Conservation (phyloP, 1,140 invertebrate genomes). For the Vanessa atalanta region DNA sequence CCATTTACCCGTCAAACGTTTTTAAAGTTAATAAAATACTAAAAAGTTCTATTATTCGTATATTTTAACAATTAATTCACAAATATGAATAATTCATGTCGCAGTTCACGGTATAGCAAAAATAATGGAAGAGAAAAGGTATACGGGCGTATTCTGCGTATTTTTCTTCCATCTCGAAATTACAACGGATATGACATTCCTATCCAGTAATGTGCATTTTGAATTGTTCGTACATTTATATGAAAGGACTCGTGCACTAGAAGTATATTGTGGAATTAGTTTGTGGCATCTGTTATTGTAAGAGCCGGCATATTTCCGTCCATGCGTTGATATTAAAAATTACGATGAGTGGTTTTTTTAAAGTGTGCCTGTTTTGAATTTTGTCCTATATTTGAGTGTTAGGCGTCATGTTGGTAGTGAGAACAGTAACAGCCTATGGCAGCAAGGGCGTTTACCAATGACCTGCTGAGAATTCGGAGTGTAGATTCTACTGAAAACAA, state of each 20-base stretch:
- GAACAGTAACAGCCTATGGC: too few species aligned
- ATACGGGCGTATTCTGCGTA: neutral
- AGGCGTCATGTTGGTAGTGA: too few species aligned
- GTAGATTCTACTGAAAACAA: too few species aligned
- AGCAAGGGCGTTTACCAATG: too few species aligned
- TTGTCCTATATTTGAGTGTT: too few species aligned
- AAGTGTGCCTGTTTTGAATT: neutral
- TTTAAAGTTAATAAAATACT: too few species aligned
- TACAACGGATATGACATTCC: conserved; percentile 8
- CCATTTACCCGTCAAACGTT: too few species aligned
- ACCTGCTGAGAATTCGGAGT: too few species aligned
- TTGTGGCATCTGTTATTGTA: conserved; percentile 5
- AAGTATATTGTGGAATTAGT: conserved; percentile 14
- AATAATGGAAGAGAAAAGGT: neutral
- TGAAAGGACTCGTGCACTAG: conserved; percentile 7
- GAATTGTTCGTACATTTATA: conserved; percentile 5
- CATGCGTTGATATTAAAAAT: neutral
- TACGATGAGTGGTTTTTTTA: neutral
- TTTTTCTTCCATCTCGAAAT: conserved; percentile 10
- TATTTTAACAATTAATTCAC: neutral
- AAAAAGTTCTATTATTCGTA: neutral
- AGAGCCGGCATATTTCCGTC: neutral
- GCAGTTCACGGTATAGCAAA: neutral
- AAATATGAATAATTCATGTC: neutral
- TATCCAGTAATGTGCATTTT: conserved; percentile 9